Percentiles rank a stretch among this genome's conserved stretches.
Conservation (phyloP, 2,888 invertebrate genomes). For the Embidobia sp. region DNA sequence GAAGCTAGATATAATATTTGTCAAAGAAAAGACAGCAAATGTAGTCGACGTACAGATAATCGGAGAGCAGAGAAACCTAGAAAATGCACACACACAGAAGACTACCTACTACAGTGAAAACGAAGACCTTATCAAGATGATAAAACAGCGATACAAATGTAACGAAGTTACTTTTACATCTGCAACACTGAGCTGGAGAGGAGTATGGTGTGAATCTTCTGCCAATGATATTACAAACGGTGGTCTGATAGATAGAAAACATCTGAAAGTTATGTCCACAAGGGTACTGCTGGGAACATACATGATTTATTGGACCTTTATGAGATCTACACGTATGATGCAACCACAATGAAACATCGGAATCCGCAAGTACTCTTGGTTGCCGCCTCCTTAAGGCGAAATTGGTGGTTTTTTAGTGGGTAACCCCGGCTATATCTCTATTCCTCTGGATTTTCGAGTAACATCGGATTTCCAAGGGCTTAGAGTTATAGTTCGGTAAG, state of each 20-base stretch:
- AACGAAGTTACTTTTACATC: conserved; percentile 25
- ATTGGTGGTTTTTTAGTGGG: conserved; percentile 28
- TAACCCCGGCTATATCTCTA: too few species aligned
- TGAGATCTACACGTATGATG: conserved; percentile 1
- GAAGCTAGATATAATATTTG: conserved; percentile 52
- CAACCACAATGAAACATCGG: background rate
- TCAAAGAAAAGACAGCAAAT: background rate
- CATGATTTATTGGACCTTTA: background rate
- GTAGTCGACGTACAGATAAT: conserved; percentile 57
- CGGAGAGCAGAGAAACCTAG: conserved; percentile 27
- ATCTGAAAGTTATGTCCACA: conserved; percentile 8
- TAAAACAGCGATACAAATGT: background rate
- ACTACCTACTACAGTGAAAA: background rate
- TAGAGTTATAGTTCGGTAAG: too few species aligned
- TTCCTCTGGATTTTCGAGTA: too few species aligned
- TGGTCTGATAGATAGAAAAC: background rate
- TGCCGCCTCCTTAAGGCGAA: conserved; percentile 21
- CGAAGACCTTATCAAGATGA: background rate
- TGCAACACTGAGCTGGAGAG: conserved; percentile 55
- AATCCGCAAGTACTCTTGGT: background rate
- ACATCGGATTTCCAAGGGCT: too few species aligned
- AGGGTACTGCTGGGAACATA: conserved; percentile 3
- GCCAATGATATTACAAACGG: conserved; percentile 17
- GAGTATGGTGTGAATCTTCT: conserved; percentile 47
- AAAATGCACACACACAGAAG: background rate